Conservation (phyloP, 2,888 invertebrate species). For the Drosophila falleni region DNA sequence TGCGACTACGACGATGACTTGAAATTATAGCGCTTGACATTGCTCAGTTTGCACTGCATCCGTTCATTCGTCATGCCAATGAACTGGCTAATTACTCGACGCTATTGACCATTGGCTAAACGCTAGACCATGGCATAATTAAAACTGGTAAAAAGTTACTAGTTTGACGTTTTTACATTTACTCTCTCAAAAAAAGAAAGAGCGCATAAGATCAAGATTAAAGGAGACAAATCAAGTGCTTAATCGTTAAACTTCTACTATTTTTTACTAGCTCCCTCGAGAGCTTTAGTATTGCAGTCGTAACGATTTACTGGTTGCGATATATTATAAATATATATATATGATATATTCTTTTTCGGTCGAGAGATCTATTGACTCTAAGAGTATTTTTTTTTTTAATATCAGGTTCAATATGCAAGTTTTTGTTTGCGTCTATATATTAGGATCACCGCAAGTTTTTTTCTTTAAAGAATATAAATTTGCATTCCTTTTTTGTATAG, state of each 20-base stretch:
- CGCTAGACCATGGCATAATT: background rate
- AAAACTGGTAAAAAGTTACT: background rate
- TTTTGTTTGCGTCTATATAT: too few species aligned
- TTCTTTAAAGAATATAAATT: too few species aligned
- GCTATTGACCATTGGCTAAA: constrained; percentile 15
- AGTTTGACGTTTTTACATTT: background rate
- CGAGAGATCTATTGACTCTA: too few species aligned
- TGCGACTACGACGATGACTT: constrained; percentile 8
- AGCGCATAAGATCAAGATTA: background rate
- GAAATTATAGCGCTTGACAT: constrained; percentile 45
- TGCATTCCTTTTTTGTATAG: too few species aligned
- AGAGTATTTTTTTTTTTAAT: too few species aligned
- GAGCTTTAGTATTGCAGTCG: background rate
- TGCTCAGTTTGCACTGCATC: constrained; percentile 33
- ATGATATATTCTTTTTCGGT: too few species aligned
- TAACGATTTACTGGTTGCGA: background rate
- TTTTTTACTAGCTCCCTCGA: background rate
- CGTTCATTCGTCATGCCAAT: constrained; percentile 43
- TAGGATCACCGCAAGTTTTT: too few species aligned
- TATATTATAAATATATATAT: too few species aligned
- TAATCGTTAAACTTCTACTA: too few species aligned
- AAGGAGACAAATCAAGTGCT: background rate
- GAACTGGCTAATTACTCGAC: constrained; percentile 19
- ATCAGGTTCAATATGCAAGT: too few species aligned
- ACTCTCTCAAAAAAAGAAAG: background rate